Evolutionary conservation across 53 echinoderm and acorn worm genomes (phyloP), one percentile per base, ranked within the genome.

Genomic region (Holothuria scabra): DNA sequence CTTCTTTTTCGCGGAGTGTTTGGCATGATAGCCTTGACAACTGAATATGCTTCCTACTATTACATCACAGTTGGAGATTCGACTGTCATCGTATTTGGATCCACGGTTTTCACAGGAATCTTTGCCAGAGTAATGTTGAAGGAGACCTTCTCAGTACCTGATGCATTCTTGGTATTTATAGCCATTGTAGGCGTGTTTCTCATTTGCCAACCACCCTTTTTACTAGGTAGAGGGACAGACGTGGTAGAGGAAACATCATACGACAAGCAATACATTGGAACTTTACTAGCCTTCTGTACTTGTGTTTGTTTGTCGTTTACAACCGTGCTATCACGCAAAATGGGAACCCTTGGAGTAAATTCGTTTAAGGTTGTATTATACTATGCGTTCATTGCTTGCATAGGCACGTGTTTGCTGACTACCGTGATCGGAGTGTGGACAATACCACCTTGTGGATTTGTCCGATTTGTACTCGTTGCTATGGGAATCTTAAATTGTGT

Each of bases 1-100:
- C 14, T 52, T 0, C 52, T 52, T 52, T 18, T 52, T 8, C 52
- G 52, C 52, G 16, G 52, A 16, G 52, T 52, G 18, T 1, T 18
- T 52, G 52, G 52, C 3, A 52, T 18, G 16, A 16, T 52, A 16
- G 18, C 1, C 16, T 52, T 16, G 1, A 52, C 18, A 14, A 1
- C 16, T 52, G 1, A 35, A 10, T 81, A 34, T 28, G 35, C 22
- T 60, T 25, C 82, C 18, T 49, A 60, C 8, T 32, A 63, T 25
- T 38, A 26, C 28, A 81, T 49, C 9, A 23, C 48, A 16, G 64
- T 81, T 18, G 82, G 82, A 11, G 82, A 81, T 34, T 61, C 82
- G n/a, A 81, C 82, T 3, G 63, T 65, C 64, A 64, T 81, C 23
- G 11, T 81, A 2, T 64, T 81, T 64, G 82, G 62, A 46, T 38